phyloP scores from a whole-genome alignment of 2,113 vertebrate genomes.

The Leiothrix lutea region DNA sequence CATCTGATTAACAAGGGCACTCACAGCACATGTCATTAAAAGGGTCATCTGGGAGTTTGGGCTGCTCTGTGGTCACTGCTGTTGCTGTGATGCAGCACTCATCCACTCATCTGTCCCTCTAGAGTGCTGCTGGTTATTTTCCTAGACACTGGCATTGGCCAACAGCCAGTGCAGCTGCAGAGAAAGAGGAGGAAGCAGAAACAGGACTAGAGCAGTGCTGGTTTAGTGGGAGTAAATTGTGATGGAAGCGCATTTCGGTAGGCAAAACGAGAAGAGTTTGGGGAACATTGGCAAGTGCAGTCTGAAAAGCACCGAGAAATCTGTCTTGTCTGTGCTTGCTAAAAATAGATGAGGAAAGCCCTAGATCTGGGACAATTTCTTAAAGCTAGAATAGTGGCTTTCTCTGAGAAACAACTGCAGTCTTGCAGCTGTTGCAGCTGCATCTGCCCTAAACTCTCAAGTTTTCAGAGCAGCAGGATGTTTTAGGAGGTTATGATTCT shows the following conservation, averaged over 20 bases:
- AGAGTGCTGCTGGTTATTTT: not conserved
- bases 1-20: not conserved
- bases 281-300: not conserved
- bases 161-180: not conserved
- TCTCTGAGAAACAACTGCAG: not conserved
- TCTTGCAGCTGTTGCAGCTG: not conserved
- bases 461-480: not conserved
- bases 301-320: not conserved
- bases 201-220: not conserved
- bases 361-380: not conserved
- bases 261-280: not conserved
- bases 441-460: not conserved
- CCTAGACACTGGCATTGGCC: not conserved
- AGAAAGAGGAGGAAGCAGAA: not conserved
- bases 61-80: not conserved
- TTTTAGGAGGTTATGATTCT: not conserved
- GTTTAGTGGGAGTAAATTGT: not conserved
- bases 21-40: not conserved
- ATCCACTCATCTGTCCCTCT: not conserved
- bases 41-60: not conserved
- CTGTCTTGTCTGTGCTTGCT: not conserved
- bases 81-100: not conserved
- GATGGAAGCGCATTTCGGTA: accelerated
- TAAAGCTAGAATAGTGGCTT: not conserved
- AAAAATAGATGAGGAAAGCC: not conserved